phyloP scores from a whole-genome alignment of 2,888 invertebrate genomes.

The Cephus pulcher region DNA sequence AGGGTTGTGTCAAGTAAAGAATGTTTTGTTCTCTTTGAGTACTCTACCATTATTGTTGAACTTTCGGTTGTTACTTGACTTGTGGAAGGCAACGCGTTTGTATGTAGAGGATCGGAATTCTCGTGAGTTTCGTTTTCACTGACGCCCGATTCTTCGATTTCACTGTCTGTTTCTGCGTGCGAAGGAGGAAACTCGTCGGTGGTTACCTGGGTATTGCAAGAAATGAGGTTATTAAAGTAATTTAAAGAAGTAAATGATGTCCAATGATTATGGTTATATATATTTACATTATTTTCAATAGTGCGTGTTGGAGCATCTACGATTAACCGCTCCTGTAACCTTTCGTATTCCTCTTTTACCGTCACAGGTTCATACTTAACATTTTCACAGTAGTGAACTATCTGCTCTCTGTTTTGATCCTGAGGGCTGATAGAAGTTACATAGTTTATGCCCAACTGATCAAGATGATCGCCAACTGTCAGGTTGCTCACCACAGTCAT shows the following conservation, averaged over 20 bases:
- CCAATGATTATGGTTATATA: not conserved
- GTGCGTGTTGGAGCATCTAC: slow-evolving; percentile 37
- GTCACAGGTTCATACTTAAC: slow-evolving; percentile 51
- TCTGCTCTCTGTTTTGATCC: slow-evolving; percentile 46
- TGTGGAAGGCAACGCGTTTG: slow-evolving; percentile 48
- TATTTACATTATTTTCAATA: slow-evolving; percentile 47
- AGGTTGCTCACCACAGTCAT: slow-evolving; percentile 61
- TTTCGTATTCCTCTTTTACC: slow-evolving; percentile 51
- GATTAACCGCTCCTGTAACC: slow-evolving; percentile 48
- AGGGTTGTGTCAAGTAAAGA: slow-evolving; percentile 52
- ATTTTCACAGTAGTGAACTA: slow-evolving; percentile 55
- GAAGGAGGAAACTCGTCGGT: slow-evolving; percentile 39
- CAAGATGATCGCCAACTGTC: slow-evolving; percentile 48
- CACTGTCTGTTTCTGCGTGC: slow-evolving; percentile 38
- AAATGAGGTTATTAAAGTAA: not conserved
- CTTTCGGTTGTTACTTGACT: slow-evolving; percentile 45
- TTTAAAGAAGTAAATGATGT: not conserved
- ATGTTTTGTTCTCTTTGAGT: slow-evolving; percentile 54
- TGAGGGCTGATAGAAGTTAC: slow-evolving; percentile 57
- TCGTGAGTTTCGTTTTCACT: slow-evolving; percentile 36
- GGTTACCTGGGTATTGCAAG: slow-evolving; percentile 36
- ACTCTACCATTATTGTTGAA: slow-evolving; percentile 53
- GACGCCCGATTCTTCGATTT: slow-evolving; percentile 42
- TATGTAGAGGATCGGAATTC: slow-evolving; percentile 30
- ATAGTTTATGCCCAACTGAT: slow-evolving; percentile 61